Conservation (phyloP, 2,888 invertebrate genomes). For the Unio delphinus region DNA sequence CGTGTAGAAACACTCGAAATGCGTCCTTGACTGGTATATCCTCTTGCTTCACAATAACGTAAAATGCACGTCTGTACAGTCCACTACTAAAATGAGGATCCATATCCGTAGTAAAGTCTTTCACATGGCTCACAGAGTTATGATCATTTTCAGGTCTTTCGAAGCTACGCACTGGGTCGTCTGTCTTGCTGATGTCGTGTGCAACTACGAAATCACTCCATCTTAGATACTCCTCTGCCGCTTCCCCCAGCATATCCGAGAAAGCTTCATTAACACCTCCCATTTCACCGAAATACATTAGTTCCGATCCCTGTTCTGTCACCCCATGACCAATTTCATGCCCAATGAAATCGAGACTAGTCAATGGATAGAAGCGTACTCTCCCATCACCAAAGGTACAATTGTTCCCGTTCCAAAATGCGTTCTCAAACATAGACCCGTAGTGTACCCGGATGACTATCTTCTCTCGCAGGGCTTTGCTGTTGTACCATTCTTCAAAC, state of each 20-base stretch:
- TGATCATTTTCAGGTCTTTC: slow-evolving; percentile 40
- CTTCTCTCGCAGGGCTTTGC: slow-evolving; percentile 18
- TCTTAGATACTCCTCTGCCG: slow-evolving; percentile 27
- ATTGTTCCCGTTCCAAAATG: slow-evolving; percentile 49
- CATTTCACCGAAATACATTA: slow-evolving; percentile 42
- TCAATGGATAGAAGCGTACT: slow-evolving; percentile 35
- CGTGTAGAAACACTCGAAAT: slow-evolving; percentile 39
- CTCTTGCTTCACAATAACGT: slow-evolving; percentile 29
- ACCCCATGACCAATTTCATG: slow-evolving; percentile 55
- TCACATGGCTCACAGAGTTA: slow-evolving; percentile 36
- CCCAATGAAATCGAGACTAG: slow-evolving; percentile 39
- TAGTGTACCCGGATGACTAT: slow-evolving; percentile 47
- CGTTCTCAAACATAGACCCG: slow-evolving; percentile 38
- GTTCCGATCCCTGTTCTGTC: slow-evolving; percentile 38
- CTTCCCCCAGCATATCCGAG: slow-evolving; percentile 50
- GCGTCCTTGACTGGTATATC: slow-evolving; percentile 33
- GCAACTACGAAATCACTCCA: slow-evolving; percentile 33
- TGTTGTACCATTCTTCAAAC: slow-evolving; percentile 46
- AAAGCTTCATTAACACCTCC: slow-evolving; percentile 56
- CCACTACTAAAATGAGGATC: slow-evolving; percentile 52
- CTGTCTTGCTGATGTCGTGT: slow-evolving; percentile 22
- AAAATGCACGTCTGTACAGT: slow-evolving; percentile 44
- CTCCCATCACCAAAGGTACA: slow-evolving; percentile 48
- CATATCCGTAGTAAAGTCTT: slow-evolving; percentile 26
- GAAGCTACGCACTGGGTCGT: slow-evolving; percentile 37